Conservation (phyloP, 2,113 vertebrate species). For the Meles meles region DNA sequence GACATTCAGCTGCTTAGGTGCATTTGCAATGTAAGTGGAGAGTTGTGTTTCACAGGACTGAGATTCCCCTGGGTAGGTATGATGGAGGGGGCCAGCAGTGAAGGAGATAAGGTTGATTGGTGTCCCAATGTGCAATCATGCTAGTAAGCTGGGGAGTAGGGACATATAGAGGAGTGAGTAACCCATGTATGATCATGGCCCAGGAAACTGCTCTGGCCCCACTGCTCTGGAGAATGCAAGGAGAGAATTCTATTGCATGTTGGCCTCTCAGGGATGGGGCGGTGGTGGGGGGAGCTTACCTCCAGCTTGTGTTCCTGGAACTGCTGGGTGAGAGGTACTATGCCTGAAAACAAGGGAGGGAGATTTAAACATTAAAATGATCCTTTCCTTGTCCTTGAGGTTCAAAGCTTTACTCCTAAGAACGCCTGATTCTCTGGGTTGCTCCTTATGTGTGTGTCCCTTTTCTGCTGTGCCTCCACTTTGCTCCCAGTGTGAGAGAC, state of each 20-base stretch:
- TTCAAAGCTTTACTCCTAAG: not conserved
- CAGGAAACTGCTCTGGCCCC: not conserved
- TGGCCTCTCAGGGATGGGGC: too few relatives aligned
- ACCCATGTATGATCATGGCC: not conserved
- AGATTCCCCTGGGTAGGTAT: not conserved
- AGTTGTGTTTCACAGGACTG: not conserved
- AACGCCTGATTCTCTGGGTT: not conserved
- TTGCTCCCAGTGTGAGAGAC: not conserved
- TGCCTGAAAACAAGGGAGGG: not conserved
- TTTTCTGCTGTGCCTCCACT: not conserved
- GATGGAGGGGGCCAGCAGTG: not conserved
- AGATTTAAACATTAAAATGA: not conserved
- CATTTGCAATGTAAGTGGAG: not conserved
- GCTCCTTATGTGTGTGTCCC: too few relatives aligned
- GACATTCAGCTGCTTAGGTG: not conserved
- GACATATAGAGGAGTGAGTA: not conserved
- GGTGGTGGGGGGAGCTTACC: accelerated
- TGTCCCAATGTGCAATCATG: not conserved
- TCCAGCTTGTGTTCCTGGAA: not conserved
- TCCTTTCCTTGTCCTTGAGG: not conserved
- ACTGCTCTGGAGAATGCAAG: not conserved
- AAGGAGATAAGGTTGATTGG: not conserved
- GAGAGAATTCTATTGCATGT: not conserved
- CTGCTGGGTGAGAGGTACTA: not conserved
- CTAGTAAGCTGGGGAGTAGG: too few relatives aligned